Evolutionary conservation across 2,888 invertebrate genomes (phyloP), one percentile per base, ranked within the genome.

Genomic region (Hypomecis punctinalis): DNA sequence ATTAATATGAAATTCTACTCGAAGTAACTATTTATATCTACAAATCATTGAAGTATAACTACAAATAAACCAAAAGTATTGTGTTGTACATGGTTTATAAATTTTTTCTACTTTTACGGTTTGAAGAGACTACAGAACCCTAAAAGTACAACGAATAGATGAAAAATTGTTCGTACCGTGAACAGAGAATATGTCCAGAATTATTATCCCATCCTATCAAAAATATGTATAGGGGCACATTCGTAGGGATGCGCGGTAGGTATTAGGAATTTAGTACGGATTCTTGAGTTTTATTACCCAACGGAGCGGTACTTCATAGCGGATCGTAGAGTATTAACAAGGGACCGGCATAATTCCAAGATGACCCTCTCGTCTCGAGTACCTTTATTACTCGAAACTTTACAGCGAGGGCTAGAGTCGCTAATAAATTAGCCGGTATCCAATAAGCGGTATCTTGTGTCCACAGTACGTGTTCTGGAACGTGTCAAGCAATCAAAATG

Each of bases 241-340:
- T 39, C 23, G 23, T 23, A 23, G 23, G 23, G 23, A 23, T 23
- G 23, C 23, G 23, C 23, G 10, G 49, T 49, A 49, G 11, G n/a
- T 56, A 56, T 56, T 49, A 48, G 49, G 42, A 35, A 46, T 55
- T 49, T 52, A 63, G 39, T 46, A 55, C 52, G 48, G 52, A 57
- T 57, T 65, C 55, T 57, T 57, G 65, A 56, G 56, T 66, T 67
- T 69, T 67, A 67, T 69, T 65, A 61, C 55, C 47, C 51, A 45
- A 13, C 7, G 40, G 61, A 61, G 58, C 58, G 53, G 48, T 59
- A 46, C 62, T 66, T 70, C 61, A 64, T 65, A 58, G 57, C 42
- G 63, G 66, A 51, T 63, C 59, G 57, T 64, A 54, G 54, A 61
- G 66, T 63, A 65, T 66, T 66, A 70, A 68, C 64, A 70, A 63